These are phyloP conservation scores for Rhinichthys osculus DNA, from an alignment of 2,797 vertebrate genomes.

Conservation along the genomic window DNA sequence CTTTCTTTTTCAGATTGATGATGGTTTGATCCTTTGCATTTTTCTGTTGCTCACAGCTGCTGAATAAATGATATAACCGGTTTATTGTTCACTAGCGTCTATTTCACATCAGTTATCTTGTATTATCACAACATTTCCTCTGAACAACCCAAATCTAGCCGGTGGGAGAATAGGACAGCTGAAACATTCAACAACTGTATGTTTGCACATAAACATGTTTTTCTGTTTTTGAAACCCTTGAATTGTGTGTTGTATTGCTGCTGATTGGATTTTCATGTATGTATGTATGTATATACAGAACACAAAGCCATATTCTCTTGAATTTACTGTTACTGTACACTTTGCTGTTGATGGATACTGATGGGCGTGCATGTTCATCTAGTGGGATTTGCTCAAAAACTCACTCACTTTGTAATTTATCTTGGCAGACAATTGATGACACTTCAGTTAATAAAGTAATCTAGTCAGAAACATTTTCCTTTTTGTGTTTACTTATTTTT, in stretches of 20 bases:
- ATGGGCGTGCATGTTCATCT: slow-evolving; percentile 53
- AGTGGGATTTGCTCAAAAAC: slow-evolving; percentile 51
- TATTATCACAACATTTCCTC: slow-evolving; percentile 7
- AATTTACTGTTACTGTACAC: slow-evolving; percentile 53
- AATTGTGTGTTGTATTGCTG: slow-evolving; percentile 52
- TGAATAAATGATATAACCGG: slow-evolving; percentile 23
- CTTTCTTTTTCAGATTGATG: slow-evolving; percentile 4
- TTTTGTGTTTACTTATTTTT: slow-evolving; percentile 3
- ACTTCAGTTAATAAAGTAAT: slow-evolving; percentile 53
- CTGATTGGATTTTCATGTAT: slow-evolving; percentile 49
- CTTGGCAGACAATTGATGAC: slow-evolving; percentile 24
- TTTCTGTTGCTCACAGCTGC: slow-evolving; percentile 18
- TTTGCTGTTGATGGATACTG: slow-evolving; percentile 34
- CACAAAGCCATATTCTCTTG: slow-evolving; percentile 52
- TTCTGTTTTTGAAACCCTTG: slow-evolving; percentile 34
- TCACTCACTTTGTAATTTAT: slow-evolving; percentile 42
- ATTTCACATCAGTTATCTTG: background rate
- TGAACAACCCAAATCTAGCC: background rate
- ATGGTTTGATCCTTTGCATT: slow-evolving; percentile 22
- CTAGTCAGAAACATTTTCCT: slow-evolving; percentile 8
- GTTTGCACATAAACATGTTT: slow-evolving; percentile 54
- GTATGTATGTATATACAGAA: slow-evolving; percentile 53
- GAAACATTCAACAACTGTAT: background rate
- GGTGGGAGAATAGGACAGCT: background rate
- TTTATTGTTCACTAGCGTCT: slow-evolving; percentile 9